phyloP scores from a whole-genome alignment of 2,888 invertebrate species.

The Tolmerus cingulatus region DNA sequence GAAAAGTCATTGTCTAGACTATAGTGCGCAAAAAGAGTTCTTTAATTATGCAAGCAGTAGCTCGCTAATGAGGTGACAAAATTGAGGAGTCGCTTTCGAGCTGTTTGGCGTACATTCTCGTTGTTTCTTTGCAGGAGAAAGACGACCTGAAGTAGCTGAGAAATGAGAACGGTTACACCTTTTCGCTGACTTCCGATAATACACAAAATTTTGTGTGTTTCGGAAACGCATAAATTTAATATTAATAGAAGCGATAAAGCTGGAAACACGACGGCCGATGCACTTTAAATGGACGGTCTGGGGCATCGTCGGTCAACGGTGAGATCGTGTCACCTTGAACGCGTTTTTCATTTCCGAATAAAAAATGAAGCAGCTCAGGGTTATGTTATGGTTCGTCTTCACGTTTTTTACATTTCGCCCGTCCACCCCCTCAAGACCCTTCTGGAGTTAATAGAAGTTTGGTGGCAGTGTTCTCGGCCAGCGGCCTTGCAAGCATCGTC shows the following conservation, averaged over 20 bases:
- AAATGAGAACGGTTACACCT: not conserved
- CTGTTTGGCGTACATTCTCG: not conserved
- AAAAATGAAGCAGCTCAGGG: not conserved
- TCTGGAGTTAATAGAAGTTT: not conserved
- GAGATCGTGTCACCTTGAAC: not conserved
- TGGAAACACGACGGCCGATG: not conserved
- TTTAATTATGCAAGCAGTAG: not conserved
- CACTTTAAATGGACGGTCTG: not conserved
- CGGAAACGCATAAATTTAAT: not conserved
- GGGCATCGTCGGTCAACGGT: not conserved
- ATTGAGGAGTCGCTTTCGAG: not conserved
- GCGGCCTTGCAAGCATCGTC: not conserved
- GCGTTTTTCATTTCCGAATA: not conserved
- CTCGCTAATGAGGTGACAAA: not conserved
- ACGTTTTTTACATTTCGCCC: not conserved
- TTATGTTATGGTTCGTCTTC: not conserved
- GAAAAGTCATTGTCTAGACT: not conserved
- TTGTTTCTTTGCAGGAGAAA: not conserved
- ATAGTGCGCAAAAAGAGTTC: not conserved
- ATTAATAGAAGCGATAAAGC: not conserved
- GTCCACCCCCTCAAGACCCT: not conserved
- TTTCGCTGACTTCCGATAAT: not conserved
- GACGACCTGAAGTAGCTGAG: not conserved
- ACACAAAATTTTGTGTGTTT: not conserved
- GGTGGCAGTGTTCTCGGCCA: not conserved